Base-by-base conservation (phyloP, 2,797 vertebrate species). In the Melanotaenia parkinsoni region DNA sequence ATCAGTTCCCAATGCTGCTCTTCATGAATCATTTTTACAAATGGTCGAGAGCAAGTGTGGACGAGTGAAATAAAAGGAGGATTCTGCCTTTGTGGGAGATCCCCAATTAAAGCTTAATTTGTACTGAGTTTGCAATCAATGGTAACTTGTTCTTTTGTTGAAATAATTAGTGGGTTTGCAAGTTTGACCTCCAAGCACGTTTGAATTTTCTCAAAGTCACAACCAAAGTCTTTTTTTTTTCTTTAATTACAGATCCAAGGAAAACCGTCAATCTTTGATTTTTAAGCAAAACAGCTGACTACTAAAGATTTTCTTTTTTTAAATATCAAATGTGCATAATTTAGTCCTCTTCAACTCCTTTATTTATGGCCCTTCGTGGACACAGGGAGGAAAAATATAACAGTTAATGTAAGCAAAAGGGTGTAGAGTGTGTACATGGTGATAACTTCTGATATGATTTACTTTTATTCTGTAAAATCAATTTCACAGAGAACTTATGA, bases 21-120 rank as follows among this genome's bases (percentile, higher is more conserved):
- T 71, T 71, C 81, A 77, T 88, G 65, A 88, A 88, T 90, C 89
- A 87, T 63, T 81, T 78, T 80, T 84, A 89, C 73, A 86, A 84
- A 90, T 87, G 78, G 60, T 54, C 26, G 13, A 6, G 50, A 11
- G 51, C 16, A 50, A 61, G 32, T 54, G 60, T 57, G 53, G 4
- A 7, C 51, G 69, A 51, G 33, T 20, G 3, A 40, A 58, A 74
- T 65, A 54, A 58, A 69, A 69, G 5, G 70, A 62, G 54, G 50
- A 80, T 70, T 47, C 73, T 9, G 63, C 18, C 69, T 68, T 47
- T 60, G 59, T 66, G 22, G 47, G 24, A 81, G 67, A 83, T 86
- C 67, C 72, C 79, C 74, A 89, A 81, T 86, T 82, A 85, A 60
- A 67, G 58, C 74, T 14, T 73, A 67, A 66, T 87, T 66, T 84